Conservation (phyloP, 2,113 vertebrate genomes). For the Tragelaphus buxtoni region DNA sequence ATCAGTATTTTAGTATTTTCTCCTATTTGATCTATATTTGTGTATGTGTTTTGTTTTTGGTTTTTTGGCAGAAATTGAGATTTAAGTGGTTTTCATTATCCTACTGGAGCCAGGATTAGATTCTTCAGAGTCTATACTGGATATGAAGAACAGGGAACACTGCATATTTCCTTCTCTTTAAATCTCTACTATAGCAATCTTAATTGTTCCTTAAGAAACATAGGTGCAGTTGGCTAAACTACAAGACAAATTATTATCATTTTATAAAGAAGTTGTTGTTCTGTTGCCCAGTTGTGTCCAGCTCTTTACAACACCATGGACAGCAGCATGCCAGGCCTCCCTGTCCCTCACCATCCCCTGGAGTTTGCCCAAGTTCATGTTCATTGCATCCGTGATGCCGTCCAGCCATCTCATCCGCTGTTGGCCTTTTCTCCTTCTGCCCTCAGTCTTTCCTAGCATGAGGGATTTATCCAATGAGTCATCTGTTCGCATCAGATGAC, state of each 20-base stretch:
- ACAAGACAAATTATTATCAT: neutral
- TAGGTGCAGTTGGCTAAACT: neutral
- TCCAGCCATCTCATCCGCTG: neutral
- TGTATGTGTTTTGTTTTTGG: neutral
- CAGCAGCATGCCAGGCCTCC: neutral
- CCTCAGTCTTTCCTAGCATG: neutral
- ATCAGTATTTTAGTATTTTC: neutral
- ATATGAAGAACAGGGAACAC: neutral
- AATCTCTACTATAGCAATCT: neutral
- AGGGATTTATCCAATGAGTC: neutral
- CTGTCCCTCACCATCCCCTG: neutral
- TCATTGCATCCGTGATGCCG: neutral
- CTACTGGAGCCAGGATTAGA: neutral
- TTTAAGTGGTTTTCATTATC: neutral
- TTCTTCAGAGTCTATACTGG: neutral
- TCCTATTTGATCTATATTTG: neutral
- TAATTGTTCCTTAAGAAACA: neutral
- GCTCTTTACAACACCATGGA: neutral
- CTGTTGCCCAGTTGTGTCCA: neutral
- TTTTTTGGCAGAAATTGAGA: neutral
- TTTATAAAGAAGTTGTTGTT: neutral
- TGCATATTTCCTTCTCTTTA: neutral
- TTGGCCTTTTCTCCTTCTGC: neutral
- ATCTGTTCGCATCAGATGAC: neutral
- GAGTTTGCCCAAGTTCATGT: neutral